Conservation (phyloP, 2,797 vertebrate genomes). For the Pipistrellus pipistrellus region DNA sequence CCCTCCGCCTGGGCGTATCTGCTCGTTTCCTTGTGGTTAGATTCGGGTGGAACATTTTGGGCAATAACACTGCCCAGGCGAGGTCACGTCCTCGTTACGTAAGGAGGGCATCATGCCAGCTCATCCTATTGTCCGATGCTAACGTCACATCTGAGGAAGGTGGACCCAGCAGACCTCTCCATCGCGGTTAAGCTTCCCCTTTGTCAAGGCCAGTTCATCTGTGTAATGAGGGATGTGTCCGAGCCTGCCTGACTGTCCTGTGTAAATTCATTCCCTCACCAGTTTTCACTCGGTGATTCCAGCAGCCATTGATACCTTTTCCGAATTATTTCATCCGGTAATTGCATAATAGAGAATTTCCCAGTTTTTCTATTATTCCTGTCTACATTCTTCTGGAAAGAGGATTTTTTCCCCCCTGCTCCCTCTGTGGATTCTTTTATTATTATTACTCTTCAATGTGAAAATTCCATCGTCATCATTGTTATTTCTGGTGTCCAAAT, state of each 20-base stretch:
- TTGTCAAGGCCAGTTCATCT: slow-evolving; percentile 49
- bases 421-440: neutral
- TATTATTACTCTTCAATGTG: neutral
- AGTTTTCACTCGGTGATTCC: neutral
- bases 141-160: neutral
- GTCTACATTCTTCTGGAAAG: neutral
- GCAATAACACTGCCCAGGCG: neutral
- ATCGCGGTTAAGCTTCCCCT: neutral
- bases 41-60: neutral
- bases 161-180: slow-evolving; percentile 6
- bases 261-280: neutral
- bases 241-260: neutral
- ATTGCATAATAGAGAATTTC: neutral
- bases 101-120: neutral
- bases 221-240: neutral
- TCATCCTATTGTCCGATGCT: neutral
- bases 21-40: slow-evolving; percentile 56
- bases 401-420: neutral
- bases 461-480: neutral
- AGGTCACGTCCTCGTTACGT: neutral
- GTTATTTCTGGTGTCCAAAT: neutral
- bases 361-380: neutral
- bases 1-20: neutral
- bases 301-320: neutral
- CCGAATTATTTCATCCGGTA: neutral